Conservation (phyloP, 2,888 invertebrate species). For the Trissonchulus latispiculum region DNA sequence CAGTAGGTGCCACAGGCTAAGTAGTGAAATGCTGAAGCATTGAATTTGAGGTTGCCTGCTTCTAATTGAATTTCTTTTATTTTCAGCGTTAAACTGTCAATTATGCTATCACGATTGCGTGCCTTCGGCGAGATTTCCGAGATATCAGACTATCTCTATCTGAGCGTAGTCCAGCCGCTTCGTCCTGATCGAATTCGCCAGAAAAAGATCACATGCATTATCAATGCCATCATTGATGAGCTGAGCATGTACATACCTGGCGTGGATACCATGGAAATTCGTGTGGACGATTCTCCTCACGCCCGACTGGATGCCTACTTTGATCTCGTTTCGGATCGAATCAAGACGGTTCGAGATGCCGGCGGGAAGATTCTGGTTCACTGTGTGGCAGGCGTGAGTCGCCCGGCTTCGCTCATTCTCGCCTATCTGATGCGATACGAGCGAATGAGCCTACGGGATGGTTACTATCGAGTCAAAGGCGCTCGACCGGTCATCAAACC, state of each 20-base stretch:
- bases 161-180: constrained; percentile 67
- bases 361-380: constrained; percentile 66
- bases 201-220: constrained; percentile 60
- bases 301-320: constrained; percentile 64
- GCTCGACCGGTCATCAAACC: constrained; percentile 68
- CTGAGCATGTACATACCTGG: constrained; percentile 51
- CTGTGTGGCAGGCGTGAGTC: constrained; percentile 78
- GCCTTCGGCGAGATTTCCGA: constrained; percentile 51
- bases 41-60: no score
- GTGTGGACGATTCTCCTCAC: constrained; percentile 62
- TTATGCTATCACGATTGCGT: constrained; percentile 26
- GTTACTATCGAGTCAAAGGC: constrained; percentile 40
- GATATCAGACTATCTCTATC: constrained; percentile 61
- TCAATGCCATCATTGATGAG: constrained; percentile 71
- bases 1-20: no score
- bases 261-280: constrained; percentile 59
- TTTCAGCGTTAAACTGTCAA: no score
- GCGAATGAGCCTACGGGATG: constrained; percentile 64
- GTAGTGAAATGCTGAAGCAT: no score
- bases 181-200: constrained; percentile 59
- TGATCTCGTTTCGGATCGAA: constrained; percentile 49
- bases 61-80: no score
- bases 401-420: constrained; percentile 71
- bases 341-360: constrained; percentile 28
- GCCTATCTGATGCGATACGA: constrained; percentile 78